These are phyloP conservation scores for Campaea margaritaria DNA, from an alignment of 2,888 invertebrate species.

Conservation along the genomic window DNA sequence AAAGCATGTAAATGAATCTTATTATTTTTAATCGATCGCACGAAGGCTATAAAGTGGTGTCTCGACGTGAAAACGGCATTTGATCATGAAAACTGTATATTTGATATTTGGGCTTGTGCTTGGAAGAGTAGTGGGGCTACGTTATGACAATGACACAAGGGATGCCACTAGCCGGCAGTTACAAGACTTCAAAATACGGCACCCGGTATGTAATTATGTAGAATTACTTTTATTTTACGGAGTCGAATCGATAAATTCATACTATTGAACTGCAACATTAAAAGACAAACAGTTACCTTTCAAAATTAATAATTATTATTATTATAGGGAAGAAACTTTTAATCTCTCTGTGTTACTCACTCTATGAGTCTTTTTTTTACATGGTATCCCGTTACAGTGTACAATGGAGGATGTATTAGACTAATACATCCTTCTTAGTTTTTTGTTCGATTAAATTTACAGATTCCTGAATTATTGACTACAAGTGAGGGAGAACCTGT, in stretches of 20 bases:
- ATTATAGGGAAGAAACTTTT: too few relatives aligned
- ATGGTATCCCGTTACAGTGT: too few relatives aligned
- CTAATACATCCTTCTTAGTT: too few relatives aligned
- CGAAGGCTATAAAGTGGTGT: background rate
- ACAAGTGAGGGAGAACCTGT: slow-evolving; percentile 92
- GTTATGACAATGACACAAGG: slow-evolving; percentile 11
- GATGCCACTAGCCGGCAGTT: slow-evolving; percentile 9
- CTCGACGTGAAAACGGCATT: slow-evolving; percentile 4
- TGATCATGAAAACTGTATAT: slow-evolving; percentile 16
- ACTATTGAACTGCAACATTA: too few relatives aligned
- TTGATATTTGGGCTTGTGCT: slow-evolving; percentile 3
- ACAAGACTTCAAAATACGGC: slow-evolving; percentile 14
- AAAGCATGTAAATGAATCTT: background rate
- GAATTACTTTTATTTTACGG: background rate
- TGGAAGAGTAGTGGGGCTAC: slow-evolving; percentile 4
- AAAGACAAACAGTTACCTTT: too few relatives aligned
- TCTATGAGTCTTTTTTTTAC: too few relatives aligned
- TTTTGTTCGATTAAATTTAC: slow-evolving; percentile 25
- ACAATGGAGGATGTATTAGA: too few relatives aligned
- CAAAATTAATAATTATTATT: too few relatives aligned
- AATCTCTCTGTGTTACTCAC: too few relatives aligned
- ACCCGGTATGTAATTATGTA: slow-evolving; percentile 7
- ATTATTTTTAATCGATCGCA: background rate
- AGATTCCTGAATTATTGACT: slow-evolving; percentile 72
- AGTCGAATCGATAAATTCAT: background rate